phyloP scores from a whole-genome alignment of 2,888 invertebrate genomes.

The Drosophila formosana region DNA sequence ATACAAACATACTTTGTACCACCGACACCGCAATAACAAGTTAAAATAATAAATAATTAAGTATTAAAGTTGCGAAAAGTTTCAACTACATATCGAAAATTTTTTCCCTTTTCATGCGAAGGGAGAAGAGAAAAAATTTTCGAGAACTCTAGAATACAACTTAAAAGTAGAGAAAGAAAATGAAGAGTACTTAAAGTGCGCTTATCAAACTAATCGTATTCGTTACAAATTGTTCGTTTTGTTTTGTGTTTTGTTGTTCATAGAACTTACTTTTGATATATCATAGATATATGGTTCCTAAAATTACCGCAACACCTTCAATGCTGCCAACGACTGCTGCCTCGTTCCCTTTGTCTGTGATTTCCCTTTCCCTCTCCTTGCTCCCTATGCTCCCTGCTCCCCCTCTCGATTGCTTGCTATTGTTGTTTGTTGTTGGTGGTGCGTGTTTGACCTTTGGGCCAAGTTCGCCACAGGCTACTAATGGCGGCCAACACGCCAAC shows the following conservation, averaged over 20 bases:
- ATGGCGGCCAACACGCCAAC: constrained; percentile 28
- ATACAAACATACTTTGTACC: constrained; percentile 32
- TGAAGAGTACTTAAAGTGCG: constrained; percentile 1
- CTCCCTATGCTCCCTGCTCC: neutral
- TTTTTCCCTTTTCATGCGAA: constrained; percentile 63
- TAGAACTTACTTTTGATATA: constrained; percentile 98
- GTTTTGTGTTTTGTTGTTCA: constrained; percentile 88
- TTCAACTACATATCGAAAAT: constrained; percentile 62
- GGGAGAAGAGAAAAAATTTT: constrained; percentile 74
- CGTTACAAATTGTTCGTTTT: constrained; percentile 68
- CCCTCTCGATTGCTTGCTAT: neutral
- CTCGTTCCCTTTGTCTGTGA: neutral
- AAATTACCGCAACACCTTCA: constrained; percentile 89
- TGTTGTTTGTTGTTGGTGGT: constrained; percentile 1
- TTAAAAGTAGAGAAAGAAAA: neutral
- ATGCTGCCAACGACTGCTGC: constrained; percentile 40
- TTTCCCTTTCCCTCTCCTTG: neutral
- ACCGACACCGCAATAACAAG: constrained; percentile 57
- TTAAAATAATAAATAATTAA: constrained; percentile 41
- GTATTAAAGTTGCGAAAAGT: neutral
- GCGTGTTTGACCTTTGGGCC: constrained; percentile 29
- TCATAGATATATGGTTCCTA: constrained; percentile 99
- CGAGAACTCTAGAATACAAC: constrained; percentile 51
- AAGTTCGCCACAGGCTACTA: constrained; percentile 63
- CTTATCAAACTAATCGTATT: constrained; percentile 37